Percentiles rank a stretch among this genome's conserved stretches.
phyloP scores from a whole-genome alignment of 2,113 vertebrate species.

The Spea bombifrons region DNA sequence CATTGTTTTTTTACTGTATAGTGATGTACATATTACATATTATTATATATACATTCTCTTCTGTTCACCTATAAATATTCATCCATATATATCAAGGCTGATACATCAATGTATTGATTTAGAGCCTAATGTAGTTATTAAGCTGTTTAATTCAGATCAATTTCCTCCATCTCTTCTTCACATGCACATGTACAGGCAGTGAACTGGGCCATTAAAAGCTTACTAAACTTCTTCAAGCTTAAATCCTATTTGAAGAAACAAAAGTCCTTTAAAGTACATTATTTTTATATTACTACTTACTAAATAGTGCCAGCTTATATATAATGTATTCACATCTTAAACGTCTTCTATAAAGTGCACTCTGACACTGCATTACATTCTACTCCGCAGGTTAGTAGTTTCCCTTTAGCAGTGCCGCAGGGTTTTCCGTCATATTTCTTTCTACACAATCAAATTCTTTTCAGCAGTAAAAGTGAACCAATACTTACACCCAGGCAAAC shows the following conservation, averaged over 20 bases:
- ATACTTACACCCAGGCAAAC: conserved; percentile 20
- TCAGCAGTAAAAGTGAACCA: conserved; percentile 19
- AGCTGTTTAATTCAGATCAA: too few relatives aligned
- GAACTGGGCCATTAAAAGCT: too few relatives aligned
- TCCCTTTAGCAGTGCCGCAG: conserved; percentile 34
- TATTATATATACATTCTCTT: too few relatives aligned
- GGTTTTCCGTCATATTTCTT: conserved; percentile 34
- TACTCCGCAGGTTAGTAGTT: conserved; percentile 27
- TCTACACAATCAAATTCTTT: conserved; percentile 36
- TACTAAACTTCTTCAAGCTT: too few relatives aligned
- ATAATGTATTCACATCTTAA: conserved; percentile 37
- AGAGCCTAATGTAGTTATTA: too few relatives aligned
- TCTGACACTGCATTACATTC: conserved; percentile 38
- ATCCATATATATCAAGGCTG: too few relatives aligned
- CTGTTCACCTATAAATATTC: too few relatives aligned
- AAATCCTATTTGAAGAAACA: neutral
- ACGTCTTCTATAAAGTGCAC: conserved; percentile 39
- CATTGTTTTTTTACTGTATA: too few relatives aligned
- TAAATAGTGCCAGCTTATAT: conserved; percentile 32
- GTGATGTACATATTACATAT: too few relatives aligned
- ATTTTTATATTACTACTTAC: conserved; percentile 3
- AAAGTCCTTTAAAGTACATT: neutral
- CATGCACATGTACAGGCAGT: too few relatives aligned
- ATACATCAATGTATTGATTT: too few relatives aligned
- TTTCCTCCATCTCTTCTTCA: too few relatives aligned